These are phyloP conservation scores for Rhinolophus ferrumequinum DNA, from an alignment of 2,113 vertebrate genomes.

Conservation along the genomic window DNA sequence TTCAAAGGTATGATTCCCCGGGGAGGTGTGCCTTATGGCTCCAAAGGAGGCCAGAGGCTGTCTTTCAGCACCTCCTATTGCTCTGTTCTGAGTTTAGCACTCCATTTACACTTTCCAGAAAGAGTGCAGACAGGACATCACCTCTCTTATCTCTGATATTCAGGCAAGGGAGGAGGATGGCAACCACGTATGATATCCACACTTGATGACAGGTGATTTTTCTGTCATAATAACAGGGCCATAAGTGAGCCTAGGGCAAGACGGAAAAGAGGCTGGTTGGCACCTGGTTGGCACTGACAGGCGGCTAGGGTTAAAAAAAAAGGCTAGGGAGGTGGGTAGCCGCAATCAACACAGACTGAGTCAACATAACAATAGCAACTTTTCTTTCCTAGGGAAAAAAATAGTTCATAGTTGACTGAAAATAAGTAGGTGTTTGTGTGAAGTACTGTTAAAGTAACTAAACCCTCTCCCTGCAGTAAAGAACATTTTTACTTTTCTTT, in stretches of 20 bases:
- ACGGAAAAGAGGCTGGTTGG: not conserved
- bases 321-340: not conserved
- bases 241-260: not conserved
- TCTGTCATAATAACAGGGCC: constrained; percentile 27
- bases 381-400: constrained; percentile 2
- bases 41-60: not conserved
- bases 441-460: not conserved
- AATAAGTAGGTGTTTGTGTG: not conserved
- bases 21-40: not conserved
- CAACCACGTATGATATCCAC: not conserved
- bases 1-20: not conserved
- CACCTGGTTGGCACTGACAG: not conserved
- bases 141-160: constrained; percentile 27
- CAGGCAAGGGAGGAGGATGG: not conserved
- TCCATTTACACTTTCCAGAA: constrained; percentile 16
- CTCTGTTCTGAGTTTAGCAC: not conserved
- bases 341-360: not conserved
- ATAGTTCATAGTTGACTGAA: not conserved
- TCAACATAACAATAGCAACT: not conserved
- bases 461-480: not conserved
- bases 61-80: constrained; percentile 6
- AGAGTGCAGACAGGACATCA: constrained; percentile 8
- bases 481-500: constrained; percentile 19
- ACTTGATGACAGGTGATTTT: constrained; percentile 37
- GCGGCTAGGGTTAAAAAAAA: not conserved